phyloP scores from a whole-genome alignment of 2,113 vertebrate genomes.

The Promerops cafer region DNA sequence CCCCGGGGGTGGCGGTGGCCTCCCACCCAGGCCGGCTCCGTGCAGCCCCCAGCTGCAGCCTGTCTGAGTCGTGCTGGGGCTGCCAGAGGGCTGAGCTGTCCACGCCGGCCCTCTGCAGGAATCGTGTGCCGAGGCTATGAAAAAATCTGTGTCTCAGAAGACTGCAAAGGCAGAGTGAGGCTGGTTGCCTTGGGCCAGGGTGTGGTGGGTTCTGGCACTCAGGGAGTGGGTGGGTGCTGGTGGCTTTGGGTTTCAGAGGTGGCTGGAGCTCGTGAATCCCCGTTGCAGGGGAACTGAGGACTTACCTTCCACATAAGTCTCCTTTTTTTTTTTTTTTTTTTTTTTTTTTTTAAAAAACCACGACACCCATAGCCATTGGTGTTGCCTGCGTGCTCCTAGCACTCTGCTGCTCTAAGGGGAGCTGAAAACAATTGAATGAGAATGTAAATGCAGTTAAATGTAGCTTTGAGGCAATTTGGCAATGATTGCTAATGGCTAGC shows the following conservation, averaged over 20 bases:
- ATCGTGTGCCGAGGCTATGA: neutral
- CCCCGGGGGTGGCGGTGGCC: neutral
- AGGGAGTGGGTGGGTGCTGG: neutral
- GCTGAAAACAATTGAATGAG: neutral
- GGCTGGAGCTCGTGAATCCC: neutral
- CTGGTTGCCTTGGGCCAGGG: neutral
- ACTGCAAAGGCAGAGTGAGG: neutral
- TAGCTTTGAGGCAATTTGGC: neutral
- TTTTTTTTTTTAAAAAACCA: neutral
- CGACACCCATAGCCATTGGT: accelerated
- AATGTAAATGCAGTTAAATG: neutral
- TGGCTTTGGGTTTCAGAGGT: neutral
- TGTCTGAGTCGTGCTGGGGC: neutral
- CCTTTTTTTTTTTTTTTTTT: neutral
- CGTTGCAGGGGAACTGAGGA: neutral
- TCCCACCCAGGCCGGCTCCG: neutral
- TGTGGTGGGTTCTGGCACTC: neutral
- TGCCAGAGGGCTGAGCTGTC: neutral
- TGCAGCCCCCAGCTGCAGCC: constrained; percentile 9
- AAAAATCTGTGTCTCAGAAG: neutral
- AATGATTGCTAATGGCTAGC: neutral
- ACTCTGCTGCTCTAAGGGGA: neutral
- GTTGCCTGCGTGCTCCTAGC: accelerated
- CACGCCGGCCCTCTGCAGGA: neutral
- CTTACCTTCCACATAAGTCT: neutral